Conservation (phyloP, 1,140 invertebrate genomes). For the Nephila pilipes region DNA sequence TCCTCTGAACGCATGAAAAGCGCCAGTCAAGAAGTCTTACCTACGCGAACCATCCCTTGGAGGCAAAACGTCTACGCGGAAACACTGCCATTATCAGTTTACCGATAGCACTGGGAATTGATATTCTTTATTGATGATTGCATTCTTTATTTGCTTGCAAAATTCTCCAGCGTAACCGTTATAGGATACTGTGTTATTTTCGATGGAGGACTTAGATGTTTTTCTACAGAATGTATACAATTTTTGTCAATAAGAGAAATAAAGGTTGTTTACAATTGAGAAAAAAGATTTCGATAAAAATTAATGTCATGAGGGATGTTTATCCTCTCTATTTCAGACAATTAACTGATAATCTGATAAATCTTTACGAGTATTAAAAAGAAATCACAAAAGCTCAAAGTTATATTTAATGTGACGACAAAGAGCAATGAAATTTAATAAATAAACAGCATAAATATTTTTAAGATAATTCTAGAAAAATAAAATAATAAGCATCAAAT, state of each 20-base stretch:
- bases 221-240: not conserved
- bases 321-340: no score
- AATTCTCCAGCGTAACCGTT: slow-evolving; percentile 3
- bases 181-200: not conserved
- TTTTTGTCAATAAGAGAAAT: not conserved
- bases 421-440: no score
- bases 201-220: not conserved
- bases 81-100: slow-evolving; percentile 15
- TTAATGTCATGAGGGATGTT: not conserved
- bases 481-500: no score
- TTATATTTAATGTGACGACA: no score
- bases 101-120: slow-evolving; percentile 12
- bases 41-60: not conserved
- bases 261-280: not conserved
- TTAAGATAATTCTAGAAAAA: no score
- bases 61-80: not conserved
- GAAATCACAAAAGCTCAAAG: no score
- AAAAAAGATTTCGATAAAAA: not conserved
- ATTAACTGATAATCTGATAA: no score
- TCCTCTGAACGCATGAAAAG: not conserved
- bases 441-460: no score
- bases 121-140: slow-evolving; percentile 15
- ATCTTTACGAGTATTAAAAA: no score
- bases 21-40: not conserved
- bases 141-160: slow-evolving; percentile 3